phyloP scores from a whole-genome alignment of 2,797 vertebrate genomes.

The Xenops minutus region DNA sequence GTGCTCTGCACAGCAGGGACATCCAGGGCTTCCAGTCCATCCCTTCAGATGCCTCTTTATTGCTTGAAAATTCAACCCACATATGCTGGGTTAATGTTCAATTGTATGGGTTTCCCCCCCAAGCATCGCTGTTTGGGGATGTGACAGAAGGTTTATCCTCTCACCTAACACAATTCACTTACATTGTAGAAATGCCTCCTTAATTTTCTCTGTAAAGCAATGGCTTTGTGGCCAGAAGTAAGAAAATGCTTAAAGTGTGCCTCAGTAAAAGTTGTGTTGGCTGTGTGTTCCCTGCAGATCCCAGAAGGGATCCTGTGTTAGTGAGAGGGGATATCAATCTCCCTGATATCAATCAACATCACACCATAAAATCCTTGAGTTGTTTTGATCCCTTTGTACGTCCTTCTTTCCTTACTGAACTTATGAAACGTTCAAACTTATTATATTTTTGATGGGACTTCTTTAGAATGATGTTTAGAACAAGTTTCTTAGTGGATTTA shows the following conservation, averaged over 20 bases:
- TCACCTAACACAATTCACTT: neutral
- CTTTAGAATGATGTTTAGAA: neutral
- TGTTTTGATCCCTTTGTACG: neutral
- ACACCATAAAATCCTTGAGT: neutral
- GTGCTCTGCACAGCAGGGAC: neutral
- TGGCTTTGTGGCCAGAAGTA: neutral
- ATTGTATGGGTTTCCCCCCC: neutral
- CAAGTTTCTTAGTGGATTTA: neutral
- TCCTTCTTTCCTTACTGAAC: neutral
- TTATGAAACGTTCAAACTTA: neutral
- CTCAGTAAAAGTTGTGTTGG: neutral
- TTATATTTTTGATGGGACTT: neutral
- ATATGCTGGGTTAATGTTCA: rapidly evolving
- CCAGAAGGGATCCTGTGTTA: neutral
- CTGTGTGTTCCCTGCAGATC: neutral
- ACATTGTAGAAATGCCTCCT: neutral
- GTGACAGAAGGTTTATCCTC: rapidly evolving
- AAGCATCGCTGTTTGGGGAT: rapidly evolving
- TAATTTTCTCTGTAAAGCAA: neutral
- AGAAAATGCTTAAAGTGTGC: neutral
- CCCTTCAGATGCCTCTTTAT: neutral
- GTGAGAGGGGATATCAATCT: neutral
- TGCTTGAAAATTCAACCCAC: neutral
- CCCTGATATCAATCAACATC: rapidly evolving
- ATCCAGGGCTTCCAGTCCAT: neutral